Percentiles rank a stretch among this genome's conserved stretches.
These are phyloP conservation scores for Hyposmocoma kahamanoa DNA, from an alignment of 1,140 invertebrate species.

Conservation along the genomic window DNA sequence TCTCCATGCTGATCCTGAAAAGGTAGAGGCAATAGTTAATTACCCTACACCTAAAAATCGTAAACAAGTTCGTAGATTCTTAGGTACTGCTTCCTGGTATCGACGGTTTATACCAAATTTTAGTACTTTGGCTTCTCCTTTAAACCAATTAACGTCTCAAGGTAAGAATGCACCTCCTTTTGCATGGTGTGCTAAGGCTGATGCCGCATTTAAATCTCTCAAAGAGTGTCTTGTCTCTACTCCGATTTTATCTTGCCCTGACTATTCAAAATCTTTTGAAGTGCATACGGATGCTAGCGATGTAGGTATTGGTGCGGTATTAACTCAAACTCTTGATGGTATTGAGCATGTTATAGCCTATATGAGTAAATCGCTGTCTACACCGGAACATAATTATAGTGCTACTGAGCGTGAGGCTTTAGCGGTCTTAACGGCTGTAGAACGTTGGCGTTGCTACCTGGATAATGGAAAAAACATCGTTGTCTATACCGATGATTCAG, in stretches of 20 bases:
- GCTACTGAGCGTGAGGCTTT: no score
- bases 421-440: constrained; percentile 54
- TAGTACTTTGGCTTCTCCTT: constrained; percentile 11
- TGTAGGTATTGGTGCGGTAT: constrained; percentile 20
- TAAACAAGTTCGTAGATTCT: constrained; percentile 49
- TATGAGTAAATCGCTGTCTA: constrained; percentile 4
- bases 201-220: constrained; percentile 10
- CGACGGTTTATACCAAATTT: constrained; percentile 25
- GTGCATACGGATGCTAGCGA: constrained; percentile 16
- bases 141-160: constrained; percentile 12
- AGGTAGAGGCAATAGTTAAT: constrained; percentile 11
- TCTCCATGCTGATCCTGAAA: constrained; percentile 13
- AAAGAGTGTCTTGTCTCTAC: constrained; percentile 13
- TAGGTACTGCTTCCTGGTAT: constrained; percentile 55
- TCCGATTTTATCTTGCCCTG: constrained; percentile 22
- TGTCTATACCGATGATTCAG: constrained; percentile 30
- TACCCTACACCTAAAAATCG: constrained; percentile 11
- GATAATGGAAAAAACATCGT: neutral
- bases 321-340: constrained; percentile 19
- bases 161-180: constrained; percentile 7
- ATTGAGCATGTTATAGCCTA: constrained; percentile 12
- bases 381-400: constrained; percentile 39
- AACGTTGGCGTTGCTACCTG: constrained; percentile 10
- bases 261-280: constrained; percentile 22
- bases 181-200: constrained; percentile 11